Base-by-base conservation (phyloP, 2,113 vertebrate genomes). In the Peucedramus taeniatus region DNA sequence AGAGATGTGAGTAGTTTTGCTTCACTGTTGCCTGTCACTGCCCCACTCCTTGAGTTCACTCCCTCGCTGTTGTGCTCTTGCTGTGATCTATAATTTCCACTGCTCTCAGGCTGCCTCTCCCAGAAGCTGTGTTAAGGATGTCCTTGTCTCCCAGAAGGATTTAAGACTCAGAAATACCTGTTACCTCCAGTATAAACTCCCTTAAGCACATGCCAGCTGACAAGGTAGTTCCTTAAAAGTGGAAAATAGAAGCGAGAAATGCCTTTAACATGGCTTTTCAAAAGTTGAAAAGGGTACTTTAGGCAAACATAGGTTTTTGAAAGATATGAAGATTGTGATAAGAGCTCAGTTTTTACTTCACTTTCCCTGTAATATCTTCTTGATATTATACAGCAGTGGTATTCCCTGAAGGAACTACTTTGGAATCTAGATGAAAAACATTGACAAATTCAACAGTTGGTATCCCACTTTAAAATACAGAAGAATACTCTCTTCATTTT, bases 401-500 rank as follows among this genome's bases (percentile, higher is more conserved):
- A 56, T 54, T 92, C 60, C 83, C 77, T 57, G 27, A 84, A 51
- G 65, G 35, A 50, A 64, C 35, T 18, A 40, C 64, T 92, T 65
- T 64, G 56, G 92, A 89, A 95, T 35, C 69, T 89, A 60, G 65
- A 87, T 61, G 51, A 82, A 92, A 92, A 90, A 87, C 80, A 47
- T 60, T 78, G 51, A 88, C 89, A 95, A 94, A 78, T 66, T 87
- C 69, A 84, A 68, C 33, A 89, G 39, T 19, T 77, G 50, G 18
- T 50, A 70, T 56, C 51, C 18, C 15, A 35, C 47, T 92, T 81
- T 35, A 74, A 95, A 89, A 71, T 21, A 78, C 18, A 13, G 51
- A 66, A 64, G 23, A 86, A 77, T 27, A 31, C 24, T 70, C 54
- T 60, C 66, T 69, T 81, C 16, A 63, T 27, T 42, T 86, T 47